phyloP scores from a whole-genome alignment of 2,113 vertebrate genomes.

The Anguilla rostrata region DNA sequence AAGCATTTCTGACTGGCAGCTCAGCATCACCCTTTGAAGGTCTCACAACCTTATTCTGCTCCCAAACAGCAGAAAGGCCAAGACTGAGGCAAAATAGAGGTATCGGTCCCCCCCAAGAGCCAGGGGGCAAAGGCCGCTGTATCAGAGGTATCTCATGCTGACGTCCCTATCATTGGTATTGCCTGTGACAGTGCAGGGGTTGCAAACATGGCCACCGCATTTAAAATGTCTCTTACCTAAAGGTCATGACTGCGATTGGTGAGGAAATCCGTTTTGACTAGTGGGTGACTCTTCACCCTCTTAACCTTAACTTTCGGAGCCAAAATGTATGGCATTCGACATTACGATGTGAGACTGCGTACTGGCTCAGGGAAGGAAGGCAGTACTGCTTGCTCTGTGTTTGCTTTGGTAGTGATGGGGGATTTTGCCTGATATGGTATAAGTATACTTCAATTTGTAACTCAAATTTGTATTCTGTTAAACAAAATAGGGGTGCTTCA shows the following conservation, averaged over 20 bases:
- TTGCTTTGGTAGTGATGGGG: not conserved
- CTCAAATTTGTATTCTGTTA: not conserved
- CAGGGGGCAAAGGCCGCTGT: constrained; percentile 70
- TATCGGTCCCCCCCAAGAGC: constrained; percentile 76
- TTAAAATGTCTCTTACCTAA: constrained; percentile 76
- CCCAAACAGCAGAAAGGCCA: constrained; percentile 70
- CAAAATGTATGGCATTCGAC: constrained; percentile 22
- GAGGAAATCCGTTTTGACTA: constrained; percentile 53
- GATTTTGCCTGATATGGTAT: not conserved
- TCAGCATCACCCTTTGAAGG: constrained; percentile 61
- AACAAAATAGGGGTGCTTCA: no score
- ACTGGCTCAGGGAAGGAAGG: not conserved
- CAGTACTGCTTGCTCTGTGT: not conserved
- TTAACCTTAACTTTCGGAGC: constrained; percentile 33
- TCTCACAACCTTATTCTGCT: constrained; percentile 57
- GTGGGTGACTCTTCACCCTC: constrained; percentile 37
- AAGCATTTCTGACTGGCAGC: constrained; percentile 61
- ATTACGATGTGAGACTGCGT: not conserved
- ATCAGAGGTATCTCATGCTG: constrained; percentile 69
- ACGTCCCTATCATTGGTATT: constrained; percentile 77
- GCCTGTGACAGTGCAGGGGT: constrained; percentile 73
- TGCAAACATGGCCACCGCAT: constrained; percentile 60
- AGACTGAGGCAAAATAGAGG: constrained; percentile 71
- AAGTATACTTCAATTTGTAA: no score
- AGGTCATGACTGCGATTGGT: constrained; percentile 73